Conservation (phyloP, 1,140 invertebrate species). For the Caerostris extrusa region DNA sequence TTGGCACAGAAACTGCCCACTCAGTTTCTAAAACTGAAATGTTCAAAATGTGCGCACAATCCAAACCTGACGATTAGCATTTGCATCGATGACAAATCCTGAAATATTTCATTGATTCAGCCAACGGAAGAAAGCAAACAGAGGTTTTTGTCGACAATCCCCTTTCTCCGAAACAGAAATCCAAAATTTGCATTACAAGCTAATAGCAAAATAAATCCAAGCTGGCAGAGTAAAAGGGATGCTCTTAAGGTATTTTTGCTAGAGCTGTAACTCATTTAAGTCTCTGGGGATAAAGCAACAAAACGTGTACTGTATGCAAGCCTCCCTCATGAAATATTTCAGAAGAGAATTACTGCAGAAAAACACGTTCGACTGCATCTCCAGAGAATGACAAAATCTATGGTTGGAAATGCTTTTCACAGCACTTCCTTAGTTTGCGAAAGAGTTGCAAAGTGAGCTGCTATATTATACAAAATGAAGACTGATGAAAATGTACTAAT, state of each 20-base stretch:
- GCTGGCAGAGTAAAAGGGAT: neutral
- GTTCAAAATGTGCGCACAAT: too few relatives aligned
- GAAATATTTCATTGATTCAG: neutral
- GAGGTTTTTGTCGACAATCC: neutral
- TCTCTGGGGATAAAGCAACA: neutral
- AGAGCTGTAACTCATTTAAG: slow-evolving; percentile 16
- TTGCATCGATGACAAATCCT: neutral
- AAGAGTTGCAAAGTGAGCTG: neutral
- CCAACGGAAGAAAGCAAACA: neutral
- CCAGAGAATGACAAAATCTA: neutral
- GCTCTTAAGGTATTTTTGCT: neutral
- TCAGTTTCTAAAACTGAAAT: too few relatives aligned
- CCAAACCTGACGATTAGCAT: too few relatives aligned
- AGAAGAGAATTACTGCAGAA: slow-evolving; percentile 2
- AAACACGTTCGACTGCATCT: neutral
- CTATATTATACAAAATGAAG: neutral
- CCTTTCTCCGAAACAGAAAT: neutral
- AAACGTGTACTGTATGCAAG: slow-evolving; percentile 7
- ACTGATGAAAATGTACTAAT: neutral
- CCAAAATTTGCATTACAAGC: slow-evolving; percentile 21
- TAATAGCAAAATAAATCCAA: neutral
- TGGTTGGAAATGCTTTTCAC: neutral
- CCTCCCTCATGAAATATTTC: slow-evolving; percentile 8
- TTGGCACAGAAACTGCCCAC: too few relatives aligned
- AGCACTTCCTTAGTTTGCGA: neutral